Conservation (phyloP, 2,888 invertebrate species). For the Caenorhabditis afra region DNA sequence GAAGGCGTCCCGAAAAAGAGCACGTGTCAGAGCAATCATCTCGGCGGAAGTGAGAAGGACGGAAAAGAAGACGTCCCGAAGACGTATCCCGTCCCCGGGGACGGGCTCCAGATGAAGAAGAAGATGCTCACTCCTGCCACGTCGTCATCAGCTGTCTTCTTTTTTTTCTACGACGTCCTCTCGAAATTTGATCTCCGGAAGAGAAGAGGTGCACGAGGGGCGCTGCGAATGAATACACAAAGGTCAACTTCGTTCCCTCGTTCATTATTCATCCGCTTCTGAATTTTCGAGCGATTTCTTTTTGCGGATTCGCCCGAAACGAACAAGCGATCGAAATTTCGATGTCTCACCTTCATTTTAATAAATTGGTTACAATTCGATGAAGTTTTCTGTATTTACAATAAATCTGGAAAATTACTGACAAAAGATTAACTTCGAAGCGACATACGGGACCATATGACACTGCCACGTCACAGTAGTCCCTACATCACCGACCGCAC, state of each 20-base stretch:
- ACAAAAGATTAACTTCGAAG: too few species aligned
- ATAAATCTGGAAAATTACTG: too few species aligned
- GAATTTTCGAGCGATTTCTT: neutral
- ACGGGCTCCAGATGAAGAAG: too few species aligned
- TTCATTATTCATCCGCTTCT: constrained; percentile 18
- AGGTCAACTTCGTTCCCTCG: constrained; percentile 44
- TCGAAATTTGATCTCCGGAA: constrained; percentile 14
- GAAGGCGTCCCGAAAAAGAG: constrained; percentile 5
- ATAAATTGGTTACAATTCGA: too few species aligned
- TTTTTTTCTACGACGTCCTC: neutral
- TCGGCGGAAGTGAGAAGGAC: constrained; percentile 39
- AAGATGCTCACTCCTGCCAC: neutral
- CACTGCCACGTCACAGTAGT: too few species aligned
- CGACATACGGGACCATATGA: too few species aligned
- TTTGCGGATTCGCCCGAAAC: too few species aligned
- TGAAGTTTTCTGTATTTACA: too few species aligned
- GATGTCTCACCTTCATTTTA: too few species aligned
- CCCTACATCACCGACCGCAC: too few species aligned
- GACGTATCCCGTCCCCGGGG: neutral
- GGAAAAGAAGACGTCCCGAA: constrained; percentile 12
- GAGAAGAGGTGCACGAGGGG: constrained; percentile 1
- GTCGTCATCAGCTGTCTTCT: constrained; percentile 16
- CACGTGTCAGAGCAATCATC: constrained; percentile 49
- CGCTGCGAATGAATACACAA: constrained; percentile 27
- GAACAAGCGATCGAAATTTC: too few species aligned